Conservation (phyloP, 2,797 vertebrate genomes). For the Rallus crepitans region DNA sequence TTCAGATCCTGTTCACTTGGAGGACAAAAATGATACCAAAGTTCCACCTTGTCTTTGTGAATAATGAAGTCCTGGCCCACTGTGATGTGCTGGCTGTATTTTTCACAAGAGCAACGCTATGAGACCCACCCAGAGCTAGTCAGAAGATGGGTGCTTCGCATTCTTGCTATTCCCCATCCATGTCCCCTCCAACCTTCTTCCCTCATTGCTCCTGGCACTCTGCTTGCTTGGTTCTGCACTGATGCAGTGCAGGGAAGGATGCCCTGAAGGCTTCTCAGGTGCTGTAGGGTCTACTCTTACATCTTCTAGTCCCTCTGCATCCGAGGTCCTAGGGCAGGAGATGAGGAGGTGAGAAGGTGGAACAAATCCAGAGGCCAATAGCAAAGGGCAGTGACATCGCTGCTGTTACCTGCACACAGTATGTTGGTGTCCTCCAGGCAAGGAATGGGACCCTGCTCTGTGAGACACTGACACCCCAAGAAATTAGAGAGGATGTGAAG, state of each 20-base stretch:
- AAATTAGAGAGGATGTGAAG: neutral
- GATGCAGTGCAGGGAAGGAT: neutral
- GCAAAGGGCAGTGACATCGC: neutral
- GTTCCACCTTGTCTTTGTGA: neutral
- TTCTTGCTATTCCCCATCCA: neutral
- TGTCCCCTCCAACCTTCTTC: neutral
- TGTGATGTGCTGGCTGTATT: accelerated
- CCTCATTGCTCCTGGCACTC: accelerated
- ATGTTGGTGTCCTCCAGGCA: neutral
- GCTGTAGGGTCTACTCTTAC: neutral
- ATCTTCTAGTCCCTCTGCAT: neutral
- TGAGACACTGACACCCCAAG: neutral
- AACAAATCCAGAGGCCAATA: neutral
- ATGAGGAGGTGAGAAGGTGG: neutral
- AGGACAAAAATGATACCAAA: neutral
- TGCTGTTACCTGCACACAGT: neutral
- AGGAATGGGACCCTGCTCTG: neutral
- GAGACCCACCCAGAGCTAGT: neutral
- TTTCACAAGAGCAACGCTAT: neutral
- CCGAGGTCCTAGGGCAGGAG: neutral
- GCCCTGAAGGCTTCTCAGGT: neutral
- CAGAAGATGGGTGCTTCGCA: accelerated
- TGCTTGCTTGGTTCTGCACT: accelerated
- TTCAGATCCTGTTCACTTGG: neutral
- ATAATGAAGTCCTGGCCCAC: neutral